Conservation (phyloP, 2,797 vertebrate species). For the Acanthopagrus latus region DNA sequence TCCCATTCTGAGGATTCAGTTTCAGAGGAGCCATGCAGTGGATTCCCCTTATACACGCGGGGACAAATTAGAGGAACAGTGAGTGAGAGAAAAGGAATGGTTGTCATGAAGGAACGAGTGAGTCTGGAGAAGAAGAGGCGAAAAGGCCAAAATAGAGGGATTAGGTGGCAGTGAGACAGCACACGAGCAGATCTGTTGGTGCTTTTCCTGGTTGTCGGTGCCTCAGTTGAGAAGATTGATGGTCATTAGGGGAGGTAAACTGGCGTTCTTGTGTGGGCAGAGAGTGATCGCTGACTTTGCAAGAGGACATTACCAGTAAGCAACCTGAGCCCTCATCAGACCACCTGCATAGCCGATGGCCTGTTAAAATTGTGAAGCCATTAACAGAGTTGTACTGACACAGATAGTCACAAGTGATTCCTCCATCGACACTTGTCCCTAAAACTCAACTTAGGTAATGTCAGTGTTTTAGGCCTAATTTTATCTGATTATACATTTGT, state of each 20-base stretch:
- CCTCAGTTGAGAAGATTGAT: constrained; percentile 31
- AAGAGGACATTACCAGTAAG: constrained; percentile 44
- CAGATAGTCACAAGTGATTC: constrained; percentile 21
- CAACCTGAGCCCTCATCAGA: constrained; percentile 68
- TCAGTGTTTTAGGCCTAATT: too few species aligned
- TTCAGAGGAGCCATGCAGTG: constrained; percentile 68
- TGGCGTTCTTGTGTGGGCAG: constrained; percentile 26
- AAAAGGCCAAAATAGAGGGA: constrained; percentile 49
- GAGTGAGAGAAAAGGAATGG: constrained; percentile 58
- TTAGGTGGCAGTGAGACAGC: constrained; percentile 49
- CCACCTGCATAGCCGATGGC: constrained; percentile 56
- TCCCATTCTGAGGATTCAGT: constrained; percentile 73
- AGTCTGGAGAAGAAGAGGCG: constrained; percentile 39
- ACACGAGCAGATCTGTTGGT: background rate
- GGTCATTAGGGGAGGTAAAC: constrained; percentile 20
- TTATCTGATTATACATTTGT: background rate
- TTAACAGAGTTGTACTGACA: constrained; percentile 26
- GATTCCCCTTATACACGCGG: constrained; percentile 67
- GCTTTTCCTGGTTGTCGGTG: constrained; percentile 33
- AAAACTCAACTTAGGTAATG: background rate
- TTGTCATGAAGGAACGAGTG: constrained; percentile 35
- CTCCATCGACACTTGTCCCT: background rate
- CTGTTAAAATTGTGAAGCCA: constrained; percentile 29
- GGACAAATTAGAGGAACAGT: constrained; percentile 58
- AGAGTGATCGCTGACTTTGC: constrained; percentile 55